phyloP scores from a whole-genome alignment of 1,140 invertebrate species.

The Centruroides sculpturatus region DNA sequence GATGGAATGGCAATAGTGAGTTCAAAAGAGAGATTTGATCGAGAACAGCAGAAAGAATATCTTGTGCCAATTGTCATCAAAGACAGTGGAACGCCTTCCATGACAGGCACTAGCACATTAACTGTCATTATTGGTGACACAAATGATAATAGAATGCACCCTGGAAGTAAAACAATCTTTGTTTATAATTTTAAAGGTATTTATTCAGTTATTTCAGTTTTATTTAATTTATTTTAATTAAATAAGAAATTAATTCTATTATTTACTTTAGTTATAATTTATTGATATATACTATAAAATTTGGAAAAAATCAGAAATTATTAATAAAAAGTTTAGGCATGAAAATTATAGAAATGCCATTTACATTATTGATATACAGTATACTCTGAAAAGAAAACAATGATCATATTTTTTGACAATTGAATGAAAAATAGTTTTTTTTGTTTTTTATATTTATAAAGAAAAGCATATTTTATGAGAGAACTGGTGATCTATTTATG shows the following conservation, averaged over 20 bases:
- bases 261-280: not conserved
- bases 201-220: not conserved
- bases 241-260: not conserved
- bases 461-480: too few relatives aligned
- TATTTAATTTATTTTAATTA: not conserved
- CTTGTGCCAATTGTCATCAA: conserved; percentile 87
- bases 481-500: too few relatives aligned
- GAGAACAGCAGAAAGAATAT: conserved; percentile 90
- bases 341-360: too few relatives aligned
- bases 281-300: too few relatives aligned
- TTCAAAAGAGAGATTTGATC: conserved; percentile 76
- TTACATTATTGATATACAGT: too few relatives aligned
- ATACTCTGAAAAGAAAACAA: too few relatives aligned
- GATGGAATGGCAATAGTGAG: conserved; percentile 90
- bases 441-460: too few relatives aligned
- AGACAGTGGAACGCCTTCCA: conserved; percentile 74
- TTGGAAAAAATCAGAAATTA: too few relatives aligned
- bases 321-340: too few relatives aligned
- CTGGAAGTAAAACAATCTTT: conserved; percentile 88
- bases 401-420: too few relatives aligned
- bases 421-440: too few relatives aligned
- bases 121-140: conserved; percentile 88
- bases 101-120: conserved; percentile 86
- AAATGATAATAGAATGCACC: conserved; percentile 95
- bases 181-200: conserved; percentile 80